These are phyloP conservation scores for Acromyrmex charruanus DNA, from an alignment of 1,140 invertebrate genomes.

Conservation along the genomic window DNA sequence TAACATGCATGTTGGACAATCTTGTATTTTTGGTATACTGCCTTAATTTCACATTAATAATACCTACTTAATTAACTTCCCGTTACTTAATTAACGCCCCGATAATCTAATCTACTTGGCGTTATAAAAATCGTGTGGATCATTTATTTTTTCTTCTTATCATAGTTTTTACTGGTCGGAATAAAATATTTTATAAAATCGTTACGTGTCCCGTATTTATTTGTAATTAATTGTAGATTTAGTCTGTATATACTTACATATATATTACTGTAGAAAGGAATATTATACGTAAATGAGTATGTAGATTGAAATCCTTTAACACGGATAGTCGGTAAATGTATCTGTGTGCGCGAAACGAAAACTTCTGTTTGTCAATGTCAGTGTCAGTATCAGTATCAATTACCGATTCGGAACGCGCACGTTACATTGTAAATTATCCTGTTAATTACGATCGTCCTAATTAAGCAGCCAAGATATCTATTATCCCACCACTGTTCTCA, in stretches of 20 bases:
- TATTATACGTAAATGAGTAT: background rate
- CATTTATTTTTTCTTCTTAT: slow-evolving; percentile 40
- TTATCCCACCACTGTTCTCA: slow-evolving; percentile 9
- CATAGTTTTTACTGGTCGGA: background rate
- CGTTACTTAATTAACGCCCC: slow-evolving; percentile 71
- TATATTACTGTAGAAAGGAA: background rate
- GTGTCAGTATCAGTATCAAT: slow-evolving; percentile 14
- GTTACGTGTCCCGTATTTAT: background rate
- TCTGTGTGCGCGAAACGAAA: background rate
- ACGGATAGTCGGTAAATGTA: slow-evolving; percentile 8
- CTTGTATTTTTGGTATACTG: slow-evolving; percentile 48
- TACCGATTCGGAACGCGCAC: slow-evolving; percentile 33
- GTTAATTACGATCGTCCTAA: slow-evolving; percentile 69
- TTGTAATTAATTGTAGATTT: background rate
- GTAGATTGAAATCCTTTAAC: slow-evolving; percentile 27
- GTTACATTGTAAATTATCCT: slow-evolving; percentile 63
- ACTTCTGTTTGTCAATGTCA: slow-evolving; percentile 23
- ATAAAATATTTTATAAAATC: slow-evolving; percentile 5
- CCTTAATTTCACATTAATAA: slow-evolving; percentile 74
- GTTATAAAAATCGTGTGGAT: slow-evolving; percentile 26
- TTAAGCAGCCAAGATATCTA: slow-evolving; percentile 45
- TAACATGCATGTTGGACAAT: slow-evolving; percentile 73
- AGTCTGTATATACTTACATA: background rate
- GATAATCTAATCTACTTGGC: slow-evolving; percentile 31
- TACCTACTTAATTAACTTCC: slow-evolving; percentile 73